Evolutionary conservation across 1,140 invertebrate species (phyloP).

Genomic region (Coboldia fuscipes): DNA sequence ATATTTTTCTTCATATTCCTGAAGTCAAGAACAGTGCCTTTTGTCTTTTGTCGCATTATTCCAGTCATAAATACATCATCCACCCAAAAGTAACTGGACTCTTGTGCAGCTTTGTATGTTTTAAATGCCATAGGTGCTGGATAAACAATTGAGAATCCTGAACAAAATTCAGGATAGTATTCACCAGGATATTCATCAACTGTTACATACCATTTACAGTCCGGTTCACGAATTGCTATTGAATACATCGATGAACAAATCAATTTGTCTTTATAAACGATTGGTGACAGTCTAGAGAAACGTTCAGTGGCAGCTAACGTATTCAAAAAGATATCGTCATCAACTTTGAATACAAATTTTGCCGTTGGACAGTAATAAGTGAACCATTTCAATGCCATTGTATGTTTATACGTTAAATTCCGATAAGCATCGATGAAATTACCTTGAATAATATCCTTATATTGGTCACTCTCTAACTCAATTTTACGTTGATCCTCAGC

Average conservation of each 20-base stretch:
- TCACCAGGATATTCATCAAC: conserved; percentile 44
- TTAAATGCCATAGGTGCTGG: conserved; percentile 42
- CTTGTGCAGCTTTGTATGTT: conserved; percentile 38
- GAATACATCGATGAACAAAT: no score
- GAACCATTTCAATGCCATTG: conserved; percentile 62
- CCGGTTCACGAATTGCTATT: no score
- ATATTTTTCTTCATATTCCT: no score
- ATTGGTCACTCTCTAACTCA: conserved; percentile 30
- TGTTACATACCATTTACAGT: conserved; percentile 61
- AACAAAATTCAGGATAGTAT: conserved; percentile 50
- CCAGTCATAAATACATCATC: conserved; percentile 69
- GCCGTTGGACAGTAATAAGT: conserved; percentile 41
- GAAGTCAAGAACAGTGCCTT: conserved; percentile 29
- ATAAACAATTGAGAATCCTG: conserved; percentile 53
- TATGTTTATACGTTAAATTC: conserved; percentile 74
- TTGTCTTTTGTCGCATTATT: conserved; percentile 34
- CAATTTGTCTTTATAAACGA: no score
- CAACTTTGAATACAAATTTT: conserved; percentile 52
- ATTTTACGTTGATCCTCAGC: conserved; percentile 23
- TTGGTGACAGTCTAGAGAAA: conserved; percentile 27
- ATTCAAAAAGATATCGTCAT: conserved; percentile 63
- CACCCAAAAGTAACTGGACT: conserved; percentile 56
- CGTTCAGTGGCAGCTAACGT: conserved; percentile 33
- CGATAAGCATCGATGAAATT: conserved; percentile 57
- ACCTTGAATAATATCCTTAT: conserved; percentile 56